A percentile compares a stretch with the other conserved stretches of the same genome.
These are phyloP conservation scores for Uromys caudimaculatus DNA, from an alignment of 2,797 vertebrate genomes.

Conservation along the genomic window DNA sequence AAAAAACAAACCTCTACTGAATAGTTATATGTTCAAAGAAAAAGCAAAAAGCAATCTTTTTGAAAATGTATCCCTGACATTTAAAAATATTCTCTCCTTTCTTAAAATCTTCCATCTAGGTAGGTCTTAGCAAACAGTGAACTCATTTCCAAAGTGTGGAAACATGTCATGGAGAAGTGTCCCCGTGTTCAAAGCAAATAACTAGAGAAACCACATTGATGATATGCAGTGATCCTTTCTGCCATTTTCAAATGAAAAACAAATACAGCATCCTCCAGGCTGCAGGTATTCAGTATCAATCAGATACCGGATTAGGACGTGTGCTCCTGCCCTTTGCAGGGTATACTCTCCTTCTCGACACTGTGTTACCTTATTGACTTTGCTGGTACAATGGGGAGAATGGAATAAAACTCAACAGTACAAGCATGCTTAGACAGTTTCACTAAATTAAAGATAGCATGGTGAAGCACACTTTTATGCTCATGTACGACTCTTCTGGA, in stretches of 20 bases:
- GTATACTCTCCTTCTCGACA: constrained; percentile 48
- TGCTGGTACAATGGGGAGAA: constrained; percentile 46
- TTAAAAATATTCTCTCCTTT: not conserved
- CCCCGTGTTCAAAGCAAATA: not conserved
- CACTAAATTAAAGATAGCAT: constrained; percentile 42
- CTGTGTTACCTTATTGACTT: constrained; percentile 54
- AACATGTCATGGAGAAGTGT: not conserved
- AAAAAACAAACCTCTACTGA: not conserved
- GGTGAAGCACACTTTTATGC: not conserved
- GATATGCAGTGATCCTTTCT: not conserved
- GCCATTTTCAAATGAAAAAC: constrained; percentile 64
- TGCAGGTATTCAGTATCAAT: constrained; percentile 49
- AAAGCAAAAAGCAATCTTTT: not conserved
- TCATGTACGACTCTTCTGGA: constrained; percentile 44
- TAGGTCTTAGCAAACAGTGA: not conserved
- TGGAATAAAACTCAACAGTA: constrained; percentile 23
- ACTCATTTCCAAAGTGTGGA: not conserved
- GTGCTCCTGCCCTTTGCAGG: constrained; percentile 30
- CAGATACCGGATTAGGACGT: not conserved
- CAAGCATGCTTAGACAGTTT: constrained; percentile 4
- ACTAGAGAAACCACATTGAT: not conserved
- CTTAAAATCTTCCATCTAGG: not conserved
- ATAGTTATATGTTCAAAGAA: not conserved
- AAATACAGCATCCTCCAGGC: constrained; percentile 44
- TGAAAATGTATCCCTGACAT: constrained; percentile 4